These are phyloP conservation scores for Peromyscus aztecus DNA, from an alignment of 2,797 vertebrate genomes.

Conservation along the genomic window DNA sequence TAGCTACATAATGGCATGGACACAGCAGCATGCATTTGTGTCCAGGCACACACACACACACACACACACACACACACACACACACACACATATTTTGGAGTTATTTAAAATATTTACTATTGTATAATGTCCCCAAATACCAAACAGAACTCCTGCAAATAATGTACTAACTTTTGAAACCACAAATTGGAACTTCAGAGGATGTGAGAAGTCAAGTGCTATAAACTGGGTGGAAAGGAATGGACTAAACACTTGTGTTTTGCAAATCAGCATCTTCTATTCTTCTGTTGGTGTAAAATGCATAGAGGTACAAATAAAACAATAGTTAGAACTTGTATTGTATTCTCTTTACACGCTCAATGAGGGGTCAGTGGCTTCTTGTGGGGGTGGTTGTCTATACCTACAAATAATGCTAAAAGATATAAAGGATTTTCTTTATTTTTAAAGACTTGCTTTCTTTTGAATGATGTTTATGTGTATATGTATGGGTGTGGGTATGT, in stretches of 20 bases:
- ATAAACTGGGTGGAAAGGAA: background rate
- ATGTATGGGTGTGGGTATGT: background rate
- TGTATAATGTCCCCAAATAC: constrained; percentile 46
- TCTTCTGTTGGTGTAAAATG: constrained; percentile 20
- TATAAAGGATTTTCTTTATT: background rate
- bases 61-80: background rate
- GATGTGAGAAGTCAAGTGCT: background rate
- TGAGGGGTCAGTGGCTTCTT: background rate
- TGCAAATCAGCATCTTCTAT: constrained; percentile 25
- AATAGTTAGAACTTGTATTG: background rate
- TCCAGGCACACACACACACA: background rate
- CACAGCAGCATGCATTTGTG: background rate
- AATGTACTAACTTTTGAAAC: background rate
- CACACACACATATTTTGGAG: background rate
- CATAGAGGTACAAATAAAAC: background rate
- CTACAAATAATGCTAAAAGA: background rate
- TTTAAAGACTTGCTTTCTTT: background rate
- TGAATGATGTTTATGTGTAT: background rate
- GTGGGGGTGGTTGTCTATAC: background rate
- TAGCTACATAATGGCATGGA: background rate
- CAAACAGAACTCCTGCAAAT: background rate
- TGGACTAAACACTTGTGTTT: constrained; percentile 6
- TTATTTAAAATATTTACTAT: constrained; percentile 36
- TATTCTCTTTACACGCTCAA: constrained; percentile 12
- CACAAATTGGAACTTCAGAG: background rate